Conservation (phyloP, 2,113 vertebrate species). For the Phalacrocorax carbo region DNA sequence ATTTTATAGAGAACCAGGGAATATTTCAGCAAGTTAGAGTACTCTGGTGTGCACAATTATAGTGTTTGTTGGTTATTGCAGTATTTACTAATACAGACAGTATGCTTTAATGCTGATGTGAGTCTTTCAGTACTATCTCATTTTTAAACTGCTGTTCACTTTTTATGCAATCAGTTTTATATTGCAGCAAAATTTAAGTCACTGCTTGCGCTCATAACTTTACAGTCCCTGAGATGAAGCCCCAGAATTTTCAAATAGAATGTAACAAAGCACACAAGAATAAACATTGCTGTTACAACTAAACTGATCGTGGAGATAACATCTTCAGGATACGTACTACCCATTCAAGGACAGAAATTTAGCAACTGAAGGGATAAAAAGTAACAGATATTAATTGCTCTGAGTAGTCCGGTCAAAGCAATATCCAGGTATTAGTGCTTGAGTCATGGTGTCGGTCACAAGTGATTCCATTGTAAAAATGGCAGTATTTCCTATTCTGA, state of each 20-base stretch:
- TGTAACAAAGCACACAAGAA: not conserved
- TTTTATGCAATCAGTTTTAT: not conserved
- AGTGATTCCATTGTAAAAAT: not conserved
- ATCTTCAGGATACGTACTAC: not conserved
- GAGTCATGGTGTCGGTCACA: not conserved
- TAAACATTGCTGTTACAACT: not conserved
- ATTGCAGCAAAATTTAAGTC: not conserved
- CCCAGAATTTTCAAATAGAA: not conserved
- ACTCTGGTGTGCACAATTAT: not conserved
- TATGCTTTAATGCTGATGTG: not conserved
- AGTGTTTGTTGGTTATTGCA: not conserved
- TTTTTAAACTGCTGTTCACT: not conserved
- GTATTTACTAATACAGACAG: not conserved
- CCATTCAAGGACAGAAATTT: not conserved
- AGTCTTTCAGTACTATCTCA: not conserved
- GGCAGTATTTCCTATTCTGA: not conserved
- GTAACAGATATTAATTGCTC: not conserved
- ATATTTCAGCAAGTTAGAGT: not conserved
- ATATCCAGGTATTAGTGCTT: not conserved
- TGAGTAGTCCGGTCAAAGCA: not conserved
- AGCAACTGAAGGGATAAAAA: not conserved
- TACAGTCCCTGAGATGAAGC: not conserved
- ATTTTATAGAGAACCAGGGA: not conserved
- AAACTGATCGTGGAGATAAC: not conserved
- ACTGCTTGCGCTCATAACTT: not conserved